Conservation (phyloP, 2,113 vertebrate genomes). For the Chionodraco myersi region DNA sequence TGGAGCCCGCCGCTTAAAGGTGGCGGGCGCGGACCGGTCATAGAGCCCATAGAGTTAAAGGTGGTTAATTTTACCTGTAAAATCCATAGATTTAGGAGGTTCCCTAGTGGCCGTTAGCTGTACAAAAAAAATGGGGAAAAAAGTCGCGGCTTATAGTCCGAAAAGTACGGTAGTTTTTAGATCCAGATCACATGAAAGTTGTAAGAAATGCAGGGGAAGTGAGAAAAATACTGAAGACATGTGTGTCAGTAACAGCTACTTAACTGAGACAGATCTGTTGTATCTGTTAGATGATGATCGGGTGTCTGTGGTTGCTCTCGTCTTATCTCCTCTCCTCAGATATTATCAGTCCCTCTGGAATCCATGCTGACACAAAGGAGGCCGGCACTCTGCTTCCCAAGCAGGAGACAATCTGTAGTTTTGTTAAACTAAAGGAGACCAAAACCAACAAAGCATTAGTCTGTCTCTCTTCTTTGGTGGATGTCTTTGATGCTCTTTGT, state of each 20-base stretch:
- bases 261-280: constrained; percentile 17
- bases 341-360: constrained; percentile 21
- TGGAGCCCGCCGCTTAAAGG: too few species aligned
- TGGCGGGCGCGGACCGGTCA: too few species aligned
- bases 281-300: constrained; percentile 17
- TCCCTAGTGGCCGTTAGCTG: too few species aligned
- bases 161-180: neutral
- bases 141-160: too few species aligned
- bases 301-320: constrained; percentile 11
- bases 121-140: too few species aligned
- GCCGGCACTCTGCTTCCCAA: neutral
- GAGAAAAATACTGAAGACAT: too few species aligned
- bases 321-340: constrained; percentile 40
- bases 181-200: neutral
- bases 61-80: too few species aligned
- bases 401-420: neutral
- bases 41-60: too few species aligned
- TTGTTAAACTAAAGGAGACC: neutral
- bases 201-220: too few species aligned
- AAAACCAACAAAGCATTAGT: neutral
- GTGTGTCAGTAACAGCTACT: neutral
- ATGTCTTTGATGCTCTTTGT: neutral
- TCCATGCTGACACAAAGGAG: neutral
- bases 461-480: neutral
- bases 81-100: too few species aligned